These are phyloP conservation scores for Drosophila rhopaloa DNA, from an alignment of 1,140 invertebrate genomes.

Conservation along the genomic window DNA sequence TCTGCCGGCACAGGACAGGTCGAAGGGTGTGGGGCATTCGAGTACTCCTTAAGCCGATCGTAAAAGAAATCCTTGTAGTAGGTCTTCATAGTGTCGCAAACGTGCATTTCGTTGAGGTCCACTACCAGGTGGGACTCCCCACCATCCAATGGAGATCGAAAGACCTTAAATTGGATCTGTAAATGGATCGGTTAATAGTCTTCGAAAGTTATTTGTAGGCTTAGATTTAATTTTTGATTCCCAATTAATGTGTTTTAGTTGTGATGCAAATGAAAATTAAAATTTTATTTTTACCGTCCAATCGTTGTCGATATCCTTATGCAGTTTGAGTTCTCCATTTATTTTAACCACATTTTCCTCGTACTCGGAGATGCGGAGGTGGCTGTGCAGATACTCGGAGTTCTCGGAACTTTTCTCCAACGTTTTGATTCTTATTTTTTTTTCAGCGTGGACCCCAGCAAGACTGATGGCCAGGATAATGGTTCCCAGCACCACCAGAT, in stretches of 20 bases:
- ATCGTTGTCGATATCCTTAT: constrained; percentile 49
- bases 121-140: constrained; percentile 23
- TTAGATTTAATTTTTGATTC: too few relatives aligned
- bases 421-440: constrained; percentile 29
- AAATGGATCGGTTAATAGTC: neutral
- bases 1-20: constrained; percentile 54
- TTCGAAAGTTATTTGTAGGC: too few relatives aligned
- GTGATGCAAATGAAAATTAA: too few relatives aligned
- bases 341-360: constrained; percentile 25
- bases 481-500: neutral
- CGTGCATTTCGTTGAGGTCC: constrained; percentile 10
- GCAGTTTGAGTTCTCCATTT: constrained; percentile 49
- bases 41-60: constrained; percentile 52
- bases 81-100: constrained; percentile 53
- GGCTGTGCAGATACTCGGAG: constrained; percentile 18
- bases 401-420: constrained; percentile 50
- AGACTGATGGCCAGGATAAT: constrained; percentile 24
- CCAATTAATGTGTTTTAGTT: too few relatives aligned
- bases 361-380: constrained; percentile 34
- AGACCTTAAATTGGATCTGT: constrained; percentile 10
- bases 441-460: neutral
- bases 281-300: constrained; percentile 48
- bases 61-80: constrained; percentile 66
- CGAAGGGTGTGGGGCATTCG: constrained; percentile 59
- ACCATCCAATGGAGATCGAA: constrained; percentile 3